Evolutionary conservation across 2,888 invertebrate genomes (phyloP).

Genomic region (Ennomos fuscantarius): DNA sequence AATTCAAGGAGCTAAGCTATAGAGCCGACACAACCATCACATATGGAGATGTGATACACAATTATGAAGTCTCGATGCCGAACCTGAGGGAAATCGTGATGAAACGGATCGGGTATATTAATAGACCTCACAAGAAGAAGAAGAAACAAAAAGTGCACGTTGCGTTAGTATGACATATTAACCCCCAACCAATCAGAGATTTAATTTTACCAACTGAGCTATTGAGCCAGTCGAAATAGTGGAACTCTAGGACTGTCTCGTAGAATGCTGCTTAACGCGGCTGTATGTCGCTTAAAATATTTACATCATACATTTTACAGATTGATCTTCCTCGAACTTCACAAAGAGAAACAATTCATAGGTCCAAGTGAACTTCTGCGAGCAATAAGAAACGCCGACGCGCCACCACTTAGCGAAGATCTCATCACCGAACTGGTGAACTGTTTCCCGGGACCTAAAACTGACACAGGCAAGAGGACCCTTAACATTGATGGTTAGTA

Average conservation of each 20-base stretch:
- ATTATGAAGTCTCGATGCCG: constrained; percentile 26
- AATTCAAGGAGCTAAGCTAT: constrained; percentile 9
- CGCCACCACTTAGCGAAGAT: constrained; percentile 44
- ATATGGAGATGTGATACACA: constrained; percentile 45
- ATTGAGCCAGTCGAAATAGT: too few relatives aligned
- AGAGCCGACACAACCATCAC: constrained; percentile 48
- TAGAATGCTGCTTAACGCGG: too few relatives aligned
- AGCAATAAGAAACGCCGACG: constrained; percentile 40
- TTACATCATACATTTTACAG: constrained; percentile 13
- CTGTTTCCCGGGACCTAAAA: constrained; percentile 49
- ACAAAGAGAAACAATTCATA: constrained; percentile 39
- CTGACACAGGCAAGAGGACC: constrained; percentile 42
- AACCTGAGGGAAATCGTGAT: constrained; percentile 52
- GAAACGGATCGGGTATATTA: constrained; percentile 51
- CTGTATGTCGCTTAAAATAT: too few relatives aligned
- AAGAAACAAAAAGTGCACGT: constrained; percentile 54
- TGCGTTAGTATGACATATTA: constrained; percentile 41
- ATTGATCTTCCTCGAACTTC: constrained; percentile 44
- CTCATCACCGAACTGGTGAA: constrained; percentile 45
- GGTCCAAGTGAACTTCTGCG: constrained; percentile 40
- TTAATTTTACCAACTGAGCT: too few relatives aligned
- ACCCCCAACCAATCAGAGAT: background rate
- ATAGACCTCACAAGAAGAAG: constrained; percentile 48
- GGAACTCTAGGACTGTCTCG: too few relatives aligned
- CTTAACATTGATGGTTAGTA: constrained; percentile 30